Conservation (phyloP, 2,113 vertebrate genomes). For the Eolophus roseicapilla region DNA sequence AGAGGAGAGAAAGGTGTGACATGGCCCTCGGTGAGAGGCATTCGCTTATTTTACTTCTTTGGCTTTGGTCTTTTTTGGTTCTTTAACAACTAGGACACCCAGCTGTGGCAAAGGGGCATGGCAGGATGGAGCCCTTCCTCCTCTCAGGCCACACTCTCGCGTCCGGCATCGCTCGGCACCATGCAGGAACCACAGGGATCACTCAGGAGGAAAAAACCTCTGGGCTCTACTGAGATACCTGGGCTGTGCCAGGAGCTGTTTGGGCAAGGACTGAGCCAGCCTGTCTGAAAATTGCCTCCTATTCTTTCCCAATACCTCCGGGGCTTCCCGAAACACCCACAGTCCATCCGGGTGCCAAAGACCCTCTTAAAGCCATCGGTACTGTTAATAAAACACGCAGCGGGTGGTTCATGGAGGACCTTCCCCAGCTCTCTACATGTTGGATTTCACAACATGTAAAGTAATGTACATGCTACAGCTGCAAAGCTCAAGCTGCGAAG, state of each 20-base stretch:
- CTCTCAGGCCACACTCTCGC: neutral
- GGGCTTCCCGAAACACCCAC: neutral
- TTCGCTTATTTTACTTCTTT: constrained; percentile 5
- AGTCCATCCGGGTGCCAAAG: neutral
- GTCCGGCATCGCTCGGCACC: neutral
- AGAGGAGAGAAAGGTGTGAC: constrained; percentile 82
- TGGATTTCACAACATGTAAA: fast-evolving
- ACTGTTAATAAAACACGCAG: fast-evolving
- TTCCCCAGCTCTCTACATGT: fast-evolving
- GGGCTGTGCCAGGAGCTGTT: neutral
- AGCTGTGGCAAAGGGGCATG: neutral
- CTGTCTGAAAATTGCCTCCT: neutral
- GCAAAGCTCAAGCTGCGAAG: neutral
- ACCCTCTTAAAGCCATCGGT: neutral
- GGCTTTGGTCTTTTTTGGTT: neutral
- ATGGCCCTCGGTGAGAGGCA: constrained; percentile 62
- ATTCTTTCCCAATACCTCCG: neutral
- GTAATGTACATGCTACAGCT: fast-evolving
- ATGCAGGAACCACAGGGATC: neutral
- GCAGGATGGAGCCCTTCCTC: constrained; percentile 6
- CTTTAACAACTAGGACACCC: neutral
- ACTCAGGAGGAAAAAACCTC: neutral
- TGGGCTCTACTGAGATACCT: neutral
- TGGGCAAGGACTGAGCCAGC: neutral
- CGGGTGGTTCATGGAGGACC: fast-evolving